Conservation (phyloP, 2,888 invertebrate species). For the Anoplius nigerrimus region DNA sequence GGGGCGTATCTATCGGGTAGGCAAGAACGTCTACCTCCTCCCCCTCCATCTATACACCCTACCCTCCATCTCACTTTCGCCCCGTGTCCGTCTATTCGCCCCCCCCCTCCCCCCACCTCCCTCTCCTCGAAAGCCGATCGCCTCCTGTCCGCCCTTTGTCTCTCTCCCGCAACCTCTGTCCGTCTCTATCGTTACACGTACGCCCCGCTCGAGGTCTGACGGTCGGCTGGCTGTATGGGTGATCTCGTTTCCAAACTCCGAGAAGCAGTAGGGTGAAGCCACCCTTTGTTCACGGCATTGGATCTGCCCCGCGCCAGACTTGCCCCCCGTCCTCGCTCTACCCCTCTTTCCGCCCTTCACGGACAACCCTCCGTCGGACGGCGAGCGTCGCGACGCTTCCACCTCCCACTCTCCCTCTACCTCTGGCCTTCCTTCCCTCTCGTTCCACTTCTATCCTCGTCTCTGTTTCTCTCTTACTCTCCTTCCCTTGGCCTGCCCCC, state of each 20-base stretch:
- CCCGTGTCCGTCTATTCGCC: too few species aligned
- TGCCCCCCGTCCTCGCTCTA: constrained; percentile 49
- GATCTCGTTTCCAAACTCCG: constrained; percentile 54
- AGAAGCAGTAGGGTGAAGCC: constrained; percentile 36
- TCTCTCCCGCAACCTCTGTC: too few species aligned
- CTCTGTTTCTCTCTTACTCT: constrained; percentile 26
- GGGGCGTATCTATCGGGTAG: constrained; percentile 52
- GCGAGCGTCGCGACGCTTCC: constrained; percentile 78
- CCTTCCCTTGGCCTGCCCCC: constrained; percentile 29
- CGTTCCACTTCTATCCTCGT: constrained; percentile 15
- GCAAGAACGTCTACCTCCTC: constrained; percentile 22
- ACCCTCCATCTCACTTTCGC: too few species aligned
- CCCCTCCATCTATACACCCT: not conserved
- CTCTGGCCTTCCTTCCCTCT: constrained; percentile 22
- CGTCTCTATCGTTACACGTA: constrained; percentile 8
- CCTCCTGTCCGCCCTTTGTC: not conserved
- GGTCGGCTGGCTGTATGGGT: constrained; percentile 41
- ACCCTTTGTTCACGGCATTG: constrained; percentile 67
- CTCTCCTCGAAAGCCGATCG: too few species aligned
- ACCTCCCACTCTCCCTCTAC: constrained; percentile 47
- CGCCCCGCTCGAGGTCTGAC: constrained; percentile 11
- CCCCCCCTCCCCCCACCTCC: too few species aligned
- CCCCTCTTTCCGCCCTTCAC: constrained; percentile 22
- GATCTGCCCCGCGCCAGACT: constrained; percentile 56
- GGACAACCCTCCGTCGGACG: constrained; percentile 63